A percentile compares a stretch with the other conserved stretches of the same genome.
Evolutionary conservation across 2,113 vertebrate species (phyloP).

Genomic region (Cariama cristata): DNA sequence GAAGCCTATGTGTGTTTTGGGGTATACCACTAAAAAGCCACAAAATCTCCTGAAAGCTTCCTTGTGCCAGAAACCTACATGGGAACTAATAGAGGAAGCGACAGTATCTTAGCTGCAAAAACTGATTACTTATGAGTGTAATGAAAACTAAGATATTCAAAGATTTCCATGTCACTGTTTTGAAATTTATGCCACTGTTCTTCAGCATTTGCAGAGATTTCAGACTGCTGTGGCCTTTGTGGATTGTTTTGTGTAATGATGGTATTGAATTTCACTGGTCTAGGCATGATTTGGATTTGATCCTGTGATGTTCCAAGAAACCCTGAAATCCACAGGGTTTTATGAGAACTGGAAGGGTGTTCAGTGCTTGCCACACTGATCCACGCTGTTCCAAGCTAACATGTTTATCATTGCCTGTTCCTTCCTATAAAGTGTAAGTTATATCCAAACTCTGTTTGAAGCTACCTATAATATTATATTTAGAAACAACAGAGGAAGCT

Average conservation of each 20-base stretch:
- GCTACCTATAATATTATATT: neutral
- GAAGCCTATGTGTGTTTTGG: neutral
- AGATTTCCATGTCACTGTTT: neutral
- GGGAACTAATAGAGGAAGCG: neutral
- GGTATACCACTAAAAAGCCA: neutral
- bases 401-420: neutral
- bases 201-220: neutral
- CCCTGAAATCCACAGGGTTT: conserved; percentile 7
- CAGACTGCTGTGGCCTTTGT: conserved; percentile 9
- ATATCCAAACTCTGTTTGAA: neutral
- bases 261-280: conserved; percentile 31
- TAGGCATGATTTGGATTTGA: conserved; percentile 12
- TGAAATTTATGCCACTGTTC: neutral
- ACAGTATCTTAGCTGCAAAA: neutral
- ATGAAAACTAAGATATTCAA: neutral
- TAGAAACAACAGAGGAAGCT: neutral
- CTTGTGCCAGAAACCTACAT: neutral
- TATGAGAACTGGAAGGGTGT: neutral
- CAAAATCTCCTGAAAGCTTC: neutral
- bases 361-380: neutral
- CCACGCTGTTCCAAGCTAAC: neutral
- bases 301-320: conserved; percentile 22
- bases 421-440: neutral
- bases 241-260: conserved; percentile 20
- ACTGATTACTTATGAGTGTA: neutral